Evolutionary conservation across 1,140 invertebrate genomes (phyloP).

Genomic region (Macrocentrus cingulum): DNA sequence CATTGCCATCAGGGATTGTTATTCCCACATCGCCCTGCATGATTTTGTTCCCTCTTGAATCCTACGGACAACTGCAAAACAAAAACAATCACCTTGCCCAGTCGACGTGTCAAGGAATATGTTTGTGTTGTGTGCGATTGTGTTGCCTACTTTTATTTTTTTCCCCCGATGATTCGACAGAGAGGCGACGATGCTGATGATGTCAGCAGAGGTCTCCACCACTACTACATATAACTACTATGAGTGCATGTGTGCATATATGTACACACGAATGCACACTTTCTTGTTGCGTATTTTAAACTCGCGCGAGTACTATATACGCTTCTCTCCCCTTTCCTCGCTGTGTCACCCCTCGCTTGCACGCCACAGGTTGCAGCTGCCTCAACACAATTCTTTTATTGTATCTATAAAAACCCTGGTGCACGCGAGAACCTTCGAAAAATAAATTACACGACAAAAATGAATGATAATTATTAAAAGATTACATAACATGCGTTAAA

Average conservation of each 20-base stretch:
- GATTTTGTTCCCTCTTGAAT: constrained; percentile 8
- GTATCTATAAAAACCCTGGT: constrained; percentile 12
- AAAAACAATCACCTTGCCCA: constrained; percentile 17
- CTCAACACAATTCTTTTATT: constrained; percentile 40
- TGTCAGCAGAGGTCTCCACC: background rate
- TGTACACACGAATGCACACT: too few species aligned
- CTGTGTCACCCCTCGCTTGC: constrained; percentile 13
- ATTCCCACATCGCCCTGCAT: constrained; percentile 32
- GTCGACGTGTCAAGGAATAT: background rate
- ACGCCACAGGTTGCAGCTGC: constrained; percentile 50
- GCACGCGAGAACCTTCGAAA: constrained; percentile 10
- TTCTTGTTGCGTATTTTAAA: background rate
- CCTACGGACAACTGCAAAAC: background rate
- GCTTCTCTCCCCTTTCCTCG: background rate
- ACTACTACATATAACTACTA: too few species aligned
- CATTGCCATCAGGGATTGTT: constrained; percentile 31
- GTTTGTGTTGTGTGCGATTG: background rate
- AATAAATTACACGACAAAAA: too few species aligned
- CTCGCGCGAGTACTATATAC: constrained; percentile 18
- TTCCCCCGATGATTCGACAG: constrained; percentile 1
- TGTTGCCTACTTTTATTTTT: constrained; percentile 4
- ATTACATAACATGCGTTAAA: too few species aligned
- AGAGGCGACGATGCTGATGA: constrained; percentile 4
- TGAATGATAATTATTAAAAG: too few species aligned
- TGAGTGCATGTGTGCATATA: too few species aligned